phyloP scores from a whole-genome alignment of 2,797 vertebrate species.

The Coregonus ussuriensis region DNA sequence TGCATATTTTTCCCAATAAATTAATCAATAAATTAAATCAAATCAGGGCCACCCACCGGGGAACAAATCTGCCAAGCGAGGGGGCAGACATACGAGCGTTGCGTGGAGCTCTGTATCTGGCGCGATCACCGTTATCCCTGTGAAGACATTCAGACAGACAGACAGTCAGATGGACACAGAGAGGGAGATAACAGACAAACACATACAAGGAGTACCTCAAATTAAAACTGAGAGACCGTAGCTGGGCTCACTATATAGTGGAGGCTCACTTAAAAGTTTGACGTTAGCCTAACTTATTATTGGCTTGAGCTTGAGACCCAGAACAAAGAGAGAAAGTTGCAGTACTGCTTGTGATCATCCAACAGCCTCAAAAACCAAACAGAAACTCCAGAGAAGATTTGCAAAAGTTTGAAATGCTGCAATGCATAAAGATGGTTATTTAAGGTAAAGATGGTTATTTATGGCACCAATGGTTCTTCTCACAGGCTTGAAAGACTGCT shows the following conservation, averaged over 20 bases:
- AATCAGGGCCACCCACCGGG: constrained; percentile 77
- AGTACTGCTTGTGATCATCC: background rate
- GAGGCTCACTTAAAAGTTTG: background rate
- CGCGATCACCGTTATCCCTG: constrained; percentile 91
- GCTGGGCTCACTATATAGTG: background rate
- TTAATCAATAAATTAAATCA: background rate
- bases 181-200: background rate
- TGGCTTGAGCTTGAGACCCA: background rate
- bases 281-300: background rate
- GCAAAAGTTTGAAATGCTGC: background rate
- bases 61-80: constrained; percentile 93
- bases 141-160: background rate
- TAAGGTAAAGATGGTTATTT: too few relatives aligned
- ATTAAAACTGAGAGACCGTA: background rate
- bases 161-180: background rate
- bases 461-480: background rate
- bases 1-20: too few relatives aligned
- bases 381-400: background rate
- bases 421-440: background rate
- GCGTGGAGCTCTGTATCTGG: constrained; percentile 90
- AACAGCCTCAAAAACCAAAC: background rate
- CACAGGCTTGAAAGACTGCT: background rate
- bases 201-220: background rate
- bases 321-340: background rate
- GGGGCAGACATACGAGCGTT: constrained; percentile 98